Percentiles rank a stretch among this genome's conserved stretches.
Evolutionary conservation across 2,113 vertebrate species (phyloP).

Genomic region (Dicrurus megarhynchus): DNA sequence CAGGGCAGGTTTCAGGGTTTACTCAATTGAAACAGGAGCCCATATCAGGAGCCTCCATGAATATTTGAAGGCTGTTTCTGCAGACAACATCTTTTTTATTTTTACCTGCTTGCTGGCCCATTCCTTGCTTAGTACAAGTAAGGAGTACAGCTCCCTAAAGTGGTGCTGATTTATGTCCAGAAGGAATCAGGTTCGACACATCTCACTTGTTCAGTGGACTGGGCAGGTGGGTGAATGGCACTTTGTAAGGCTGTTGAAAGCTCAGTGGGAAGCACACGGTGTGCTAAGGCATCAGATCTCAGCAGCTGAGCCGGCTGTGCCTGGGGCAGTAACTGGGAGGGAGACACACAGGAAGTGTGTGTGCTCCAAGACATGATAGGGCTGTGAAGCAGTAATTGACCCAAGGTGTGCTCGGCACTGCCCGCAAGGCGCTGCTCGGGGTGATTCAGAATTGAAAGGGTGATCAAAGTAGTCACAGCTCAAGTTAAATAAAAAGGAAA

Average conservation of each 20-base stretch:
- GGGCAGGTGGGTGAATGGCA: background rate
- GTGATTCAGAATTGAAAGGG: background rate
- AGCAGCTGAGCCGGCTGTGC: background rate
- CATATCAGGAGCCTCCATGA: background rate
- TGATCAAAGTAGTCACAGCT: background rate
- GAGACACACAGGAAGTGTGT: background rate
- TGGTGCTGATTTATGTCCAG: background rate
- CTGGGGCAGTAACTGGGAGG: background rate
- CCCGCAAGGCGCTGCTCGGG: rapidly evolving
- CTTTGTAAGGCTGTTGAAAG: background rate
- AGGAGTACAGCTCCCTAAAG: background rate
- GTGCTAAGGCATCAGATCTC: background rate
- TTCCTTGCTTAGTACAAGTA: background rate
- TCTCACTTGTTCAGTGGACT: background rate
- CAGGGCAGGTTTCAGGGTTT: background rate
- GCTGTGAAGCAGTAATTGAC: background rate
- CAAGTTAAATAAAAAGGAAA: background rate
- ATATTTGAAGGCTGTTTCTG: background rate
- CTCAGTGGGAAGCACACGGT: background rate
- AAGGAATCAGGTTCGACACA: background rate
- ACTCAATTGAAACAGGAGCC: background rate
- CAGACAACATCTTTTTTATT: background rate
- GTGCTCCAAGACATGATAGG: background rate
- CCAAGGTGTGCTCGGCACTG: background rate
- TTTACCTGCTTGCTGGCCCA: background rate